These are phyloP conservation scores for Metacarcinus magister DNA, from an alignment of 2,888 invertebrate species.

Conservation along the genomic window DNA sequence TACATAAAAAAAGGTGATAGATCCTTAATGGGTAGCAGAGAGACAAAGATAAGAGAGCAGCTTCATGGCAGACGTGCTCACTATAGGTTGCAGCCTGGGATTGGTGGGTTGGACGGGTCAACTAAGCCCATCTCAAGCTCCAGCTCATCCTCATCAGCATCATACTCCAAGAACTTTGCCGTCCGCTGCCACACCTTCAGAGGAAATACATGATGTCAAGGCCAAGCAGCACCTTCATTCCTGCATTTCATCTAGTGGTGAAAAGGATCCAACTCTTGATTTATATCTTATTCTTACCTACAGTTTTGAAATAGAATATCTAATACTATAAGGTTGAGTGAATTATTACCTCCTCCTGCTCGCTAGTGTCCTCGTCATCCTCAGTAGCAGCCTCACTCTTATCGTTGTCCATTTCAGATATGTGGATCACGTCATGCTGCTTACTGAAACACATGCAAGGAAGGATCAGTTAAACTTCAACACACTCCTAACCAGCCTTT, in stretches of 20 bases:
- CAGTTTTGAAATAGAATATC: background rate
- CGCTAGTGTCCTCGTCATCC: conserved; percentile 54
- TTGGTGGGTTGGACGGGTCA: conserved; percentile 82
- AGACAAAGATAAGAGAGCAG: background rate
- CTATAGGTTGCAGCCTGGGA: conserved; percentile 82
- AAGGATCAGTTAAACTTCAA: background rate
- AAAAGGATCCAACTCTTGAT: background rate
- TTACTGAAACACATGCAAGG: background rate
- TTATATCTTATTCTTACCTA: background rate
- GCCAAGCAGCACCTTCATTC: background rate
- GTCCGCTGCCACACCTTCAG: conserved; percentile 74
- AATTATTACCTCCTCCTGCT: conserved; percentile 65
- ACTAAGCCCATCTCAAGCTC: conserved; percentile 82
- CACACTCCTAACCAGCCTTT: background rate
- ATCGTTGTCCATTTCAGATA: conserved; percentile 39
- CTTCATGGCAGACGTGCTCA: conserved; percentile 45
- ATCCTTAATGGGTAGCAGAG: background rate
- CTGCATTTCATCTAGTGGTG: background rate
- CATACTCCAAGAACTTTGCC: conserved; percentile 81
- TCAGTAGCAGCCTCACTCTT: conserved; percentile 12
- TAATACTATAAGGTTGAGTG: no score
- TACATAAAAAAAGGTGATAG: background rate
- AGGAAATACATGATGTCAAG: background rate
- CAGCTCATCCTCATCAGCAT: conserved; percentile 81
- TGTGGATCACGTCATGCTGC: conserved; percentile 64